Percentiles rank a stretch among this genome's conserved stretches.
Conservation (phyloP, 2,113 vertebrate species). For the Syrmaticus mikado region DNA sequence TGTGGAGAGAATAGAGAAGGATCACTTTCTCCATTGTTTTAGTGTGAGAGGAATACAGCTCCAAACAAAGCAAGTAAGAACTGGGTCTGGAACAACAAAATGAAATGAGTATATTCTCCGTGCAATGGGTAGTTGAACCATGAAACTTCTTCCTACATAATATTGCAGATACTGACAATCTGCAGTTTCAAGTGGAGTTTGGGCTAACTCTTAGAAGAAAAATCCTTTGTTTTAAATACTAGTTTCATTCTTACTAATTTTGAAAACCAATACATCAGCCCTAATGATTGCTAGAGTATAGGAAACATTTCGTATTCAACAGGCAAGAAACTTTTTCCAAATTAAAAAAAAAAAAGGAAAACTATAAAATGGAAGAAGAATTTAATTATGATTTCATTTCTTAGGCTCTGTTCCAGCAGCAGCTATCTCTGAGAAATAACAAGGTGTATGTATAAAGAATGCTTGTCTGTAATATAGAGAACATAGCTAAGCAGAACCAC, state of each 20-base stretch:
- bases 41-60: background rate
- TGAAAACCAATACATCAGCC: background rate
- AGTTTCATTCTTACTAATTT: background rate
- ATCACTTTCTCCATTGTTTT: background rate
- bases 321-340: background rate
- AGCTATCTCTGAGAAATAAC: background rate
- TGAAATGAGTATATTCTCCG: background rate
- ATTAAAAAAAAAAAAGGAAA: background rate
- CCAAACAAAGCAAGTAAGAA: background rate
- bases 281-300: background rate
- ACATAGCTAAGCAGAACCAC: background rate
- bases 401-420: background rate
- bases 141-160: background rate
- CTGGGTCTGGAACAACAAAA: background rate
- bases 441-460: background rate
- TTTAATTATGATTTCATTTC: background rate
- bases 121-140: background rate
- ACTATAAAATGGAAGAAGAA: background rate
- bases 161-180: background rate
- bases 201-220: background rate
- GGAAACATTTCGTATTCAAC: background rate
- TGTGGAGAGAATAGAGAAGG: background rate
- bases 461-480: background rate
- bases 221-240: background rate
- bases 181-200: background rate